Base-by-base conservation (phyloP, 2,113 vertebrate genomes). In the Xiphophorus maculatus region DNA sequence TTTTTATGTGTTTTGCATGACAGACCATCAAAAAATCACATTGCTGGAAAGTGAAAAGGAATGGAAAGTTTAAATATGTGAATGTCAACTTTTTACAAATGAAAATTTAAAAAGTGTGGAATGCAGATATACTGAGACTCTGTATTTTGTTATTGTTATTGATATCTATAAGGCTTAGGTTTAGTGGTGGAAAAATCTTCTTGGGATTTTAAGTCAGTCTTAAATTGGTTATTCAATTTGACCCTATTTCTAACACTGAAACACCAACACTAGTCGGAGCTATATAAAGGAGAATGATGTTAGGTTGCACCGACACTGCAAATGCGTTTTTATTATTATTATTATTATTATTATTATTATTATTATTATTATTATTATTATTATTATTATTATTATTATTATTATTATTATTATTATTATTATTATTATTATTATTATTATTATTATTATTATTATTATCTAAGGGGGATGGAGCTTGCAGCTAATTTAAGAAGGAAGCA, bases 181-280 rank as follows among this genome's bases (percentile, higher is more conserved):
- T 54, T 58, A 10, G 51, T 11, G 9, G 8, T n/a, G 22, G 4
- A n/a, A 25, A 51, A 25, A n/a, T 19, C 51, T 58, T n/a, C 9
- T 2, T 25, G 2, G 17, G 51, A 25, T 10, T 58, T 58, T 58
- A n/a, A 58, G 51, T n/a, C 51, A 25, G 22, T n/a, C 22, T 19
- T 48, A 11, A 37, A 2, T n/a, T 7, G 11, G 9, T 58, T 22
- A 58, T n/a, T n/a, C 9, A n/a, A 58, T n/a, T 58, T n/a, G 25
- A n/a, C 25, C 25, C 25, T n/a, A 10, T 91, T 91, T 86, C 83
- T 91, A 79, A 89, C 78, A 60, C 74, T 88, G 87, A 90, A 89
- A 85, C 83, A 91, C 84, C 91, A 85, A 73, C 70, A 14, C 84
- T 87, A 90, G 88, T 74, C 86, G 82, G 78, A 82, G 82, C 77